A percentile compares a stretch with the other conserved stretches of the same genome.
Conservation (phyloP, 1,140 invertebrate species). For the Apis florea region DNA sequence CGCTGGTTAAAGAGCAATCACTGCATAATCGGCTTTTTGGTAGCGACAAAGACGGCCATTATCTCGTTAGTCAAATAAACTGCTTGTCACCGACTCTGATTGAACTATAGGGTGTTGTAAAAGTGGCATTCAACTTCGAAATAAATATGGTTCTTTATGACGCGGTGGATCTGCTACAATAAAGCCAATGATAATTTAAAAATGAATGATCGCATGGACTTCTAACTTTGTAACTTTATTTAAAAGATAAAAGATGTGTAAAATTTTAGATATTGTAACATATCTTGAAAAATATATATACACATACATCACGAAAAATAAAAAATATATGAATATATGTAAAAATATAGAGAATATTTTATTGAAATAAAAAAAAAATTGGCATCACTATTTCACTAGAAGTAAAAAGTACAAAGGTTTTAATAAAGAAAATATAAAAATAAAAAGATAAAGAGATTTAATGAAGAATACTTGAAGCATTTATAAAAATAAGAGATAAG, state of each 20-base stretch:
- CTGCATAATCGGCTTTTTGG: conserved; percentile 69
- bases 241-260: too few species aligned
- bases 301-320: too few species aligned
- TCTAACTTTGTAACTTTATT: too few species aligned
- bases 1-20: conserved; percentile 53
- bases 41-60: conserved; percentile 71
- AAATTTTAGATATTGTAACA: too few species aligned
- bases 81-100: conserved; percentile 60
- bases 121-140: conserved; percentile 31
- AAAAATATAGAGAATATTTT: too few species aligned
- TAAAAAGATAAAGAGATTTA: background rate
- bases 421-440: background rate
- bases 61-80: conserved; percentile 75
- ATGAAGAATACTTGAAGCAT: background rate
- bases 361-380: too few species aligned
- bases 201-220: too few species aligned
- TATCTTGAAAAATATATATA: too few species aligned
- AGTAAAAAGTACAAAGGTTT: too few species aligned
- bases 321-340: too few species aligned
- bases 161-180: background rate
- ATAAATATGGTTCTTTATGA: background rate
- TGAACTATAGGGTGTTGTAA: conserved; percentile 52
- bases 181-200: background rate
- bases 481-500: background rate
- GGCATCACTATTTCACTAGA: too few species aligned